Conservation (phyloP, 2,797 vertebrate genomes). For the Menidia menidia region DNA sequence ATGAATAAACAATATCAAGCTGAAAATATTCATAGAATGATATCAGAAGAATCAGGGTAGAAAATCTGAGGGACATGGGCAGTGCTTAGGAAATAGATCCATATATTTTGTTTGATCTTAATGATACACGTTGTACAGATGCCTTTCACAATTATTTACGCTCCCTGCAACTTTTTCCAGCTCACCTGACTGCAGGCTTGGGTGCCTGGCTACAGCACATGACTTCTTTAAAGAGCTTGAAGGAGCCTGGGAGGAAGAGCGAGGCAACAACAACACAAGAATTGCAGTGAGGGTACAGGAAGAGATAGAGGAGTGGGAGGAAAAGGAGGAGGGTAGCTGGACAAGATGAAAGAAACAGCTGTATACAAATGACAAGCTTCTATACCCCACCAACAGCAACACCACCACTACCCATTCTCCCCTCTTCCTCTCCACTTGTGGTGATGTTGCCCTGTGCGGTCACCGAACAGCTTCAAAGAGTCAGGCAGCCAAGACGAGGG, state of each 20-base stretch:
- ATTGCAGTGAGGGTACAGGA: conserved; percentile 50
- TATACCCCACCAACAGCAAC: conserved; percentile 50
- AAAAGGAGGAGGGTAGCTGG: conserved; percentile 44
- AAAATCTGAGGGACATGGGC: conserved; percentile 22
- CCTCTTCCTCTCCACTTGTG: conserved; percentile 49
- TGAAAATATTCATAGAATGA: conserved; percentile 25
- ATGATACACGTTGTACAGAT: conserved; percentile 46
- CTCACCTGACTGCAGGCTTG: conserved; percentile 38
- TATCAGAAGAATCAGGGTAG: conserved; percentile 15
- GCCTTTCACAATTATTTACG: conserved; percentile 52
- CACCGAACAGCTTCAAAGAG: conserved; percentile 85
- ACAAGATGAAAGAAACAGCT: conserved; percentile 86
- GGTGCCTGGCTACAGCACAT: conserved; percentile 30
- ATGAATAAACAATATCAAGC: conserved; percentile 30
- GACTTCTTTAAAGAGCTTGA: conserved; percentile 58
- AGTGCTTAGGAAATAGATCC: conserved; percentile 34
- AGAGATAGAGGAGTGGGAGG: conserved; percentile 52
- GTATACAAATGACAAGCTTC: conserved; percentile 85
- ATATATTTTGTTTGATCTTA: conserved; percentile 48
- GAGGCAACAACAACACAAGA: conserved; percentile 44
- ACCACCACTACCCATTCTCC: conserved; percentile 14
- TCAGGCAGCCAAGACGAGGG: conserved; percentile 67
- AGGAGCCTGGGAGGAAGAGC: conserved; percentile 49
- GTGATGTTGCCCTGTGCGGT: conserved; percentile 81
- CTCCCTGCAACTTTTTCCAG: conserved; percentile 38